These are phyloP conservation scores for Andrena trimmerana DNA, from an alignment of 2,888 invertebrate species.

Conservation along the genomic window DNA sequence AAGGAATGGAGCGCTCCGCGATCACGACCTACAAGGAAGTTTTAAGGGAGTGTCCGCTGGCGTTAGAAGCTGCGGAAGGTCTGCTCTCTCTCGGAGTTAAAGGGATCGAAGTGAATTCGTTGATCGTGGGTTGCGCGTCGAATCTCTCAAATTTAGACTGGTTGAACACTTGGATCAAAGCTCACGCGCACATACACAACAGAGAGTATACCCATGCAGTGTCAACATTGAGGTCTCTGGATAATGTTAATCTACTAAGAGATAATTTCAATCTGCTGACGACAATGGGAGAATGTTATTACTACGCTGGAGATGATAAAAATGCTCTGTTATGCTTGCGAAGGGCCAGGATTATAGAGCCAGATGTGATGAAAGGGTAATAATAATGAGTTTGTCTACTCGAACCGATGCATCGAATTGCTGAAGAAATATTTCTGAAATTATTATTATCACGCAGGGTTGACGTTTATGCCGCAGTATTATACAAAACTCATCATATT, in stretches of 20 bases:
- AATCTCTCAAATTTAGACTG: constrained; percentile 85
- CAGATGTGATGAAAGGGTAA: constrained; percentile 82
- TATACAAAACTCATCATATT: constrained; percentile 87
- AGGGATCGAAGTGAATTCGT: constrained; percentile 91
- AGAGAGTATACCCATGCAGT: constrained; percentile 90
- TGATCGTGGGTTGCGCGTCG: constrained; percentile 88
- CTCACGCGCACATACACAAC: constrained; percentile 88
- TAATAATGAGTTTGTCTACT: neutral
- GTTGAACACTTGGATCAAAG: constrained; percentile 88
- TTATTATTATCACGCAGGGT: constrained; percentile 84
- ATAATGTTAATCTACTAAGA: constrained; percentile 88
- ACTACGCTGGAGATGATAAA: constrained; percentile 90
- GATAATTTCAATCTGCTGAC: constrained; percentile 90
- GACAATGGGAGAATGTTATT: constrained; percentile 90
- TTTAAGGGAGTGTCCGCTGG: constrained; percentile 90
- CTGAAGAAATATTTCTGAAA: neutral
- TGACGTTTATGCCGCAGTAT: constrained; percentile 88
- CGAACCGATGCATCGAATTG: neutral
- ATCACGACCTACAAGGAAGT: constrained; percentile 93
- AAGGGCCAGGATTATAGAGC: constrained; percentile 83
- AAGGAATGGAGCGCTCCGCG: constrained; percentile 90
- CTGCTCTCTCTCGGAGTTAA: constrained; percentile 90
- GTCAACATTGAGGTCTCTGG: constrained; percentile 89
- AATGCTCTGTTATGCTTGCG: constrained; percentile 88
- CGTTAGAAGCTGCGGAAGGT: constrained; percentile 91